Base-by-base conservation (phyloP, 2,797 vertebrate species). In the Buphagus erythrorhynchus region DNA sequence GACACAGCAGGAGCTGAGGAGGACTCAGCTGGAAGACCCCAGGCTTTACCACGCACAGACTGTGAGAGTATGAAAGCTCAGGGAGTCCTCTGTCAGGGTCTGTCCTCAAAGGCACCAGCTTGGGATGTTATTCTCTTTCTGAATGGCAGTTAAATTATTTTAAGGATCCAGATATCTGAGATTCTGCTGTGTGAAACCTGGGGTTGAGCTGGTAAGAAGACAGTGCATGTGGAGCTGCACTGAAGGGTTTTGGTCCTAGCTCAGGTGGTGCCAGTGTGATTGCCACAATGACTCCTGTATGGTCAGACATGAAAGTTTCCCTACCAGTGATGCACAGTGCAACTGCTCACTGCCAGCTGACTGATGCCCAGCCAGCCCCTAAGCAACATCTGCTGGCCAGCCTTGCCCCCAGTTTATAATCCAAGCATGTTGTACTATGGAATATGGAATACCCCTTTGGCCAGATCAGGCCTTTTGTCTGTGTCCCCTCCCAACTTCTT, bases 381-480 rank as follows among this genome's bases (percentile, higher is more conserved):
- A 29, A 61, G n/a, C 15, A 61, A 31, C 10, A 40, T 16, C 6
- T 22, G 3, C 40, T 46, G 29, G 33, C 11, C 16, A 24, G 7
- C 2, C 19, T 36, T 49, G 7, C 2, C 7, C 7, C 3, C 4
- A 28, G 2, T 42, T 43, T 25, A 62, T 25, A 28, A 43, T 21
- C n/a, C n/a, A 42, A 55, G 16, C 9, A 25, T 28, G 16, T 33
- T 62, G 9, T 6, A 20, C 28, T n/a, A 43, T 1, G 1, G 9
- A 40, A 40, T 10, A 40, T 35, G 33, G 10, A 79, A 35, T 35
- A 54, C 19, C 10, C 7, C 17, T 73, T 59, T 26, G 29, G 13
- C 11, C 0, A 0, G 4, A 48, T 42, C 1, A 0, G 6, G 16
- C 24, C 40, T 36, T 49, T 26, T 61, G 46, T 35, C 15, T 61